phyloP scores from a whole-genome alignment of 2,113 vertebrate species.

The Ceyx cyanopectus region DNA sequence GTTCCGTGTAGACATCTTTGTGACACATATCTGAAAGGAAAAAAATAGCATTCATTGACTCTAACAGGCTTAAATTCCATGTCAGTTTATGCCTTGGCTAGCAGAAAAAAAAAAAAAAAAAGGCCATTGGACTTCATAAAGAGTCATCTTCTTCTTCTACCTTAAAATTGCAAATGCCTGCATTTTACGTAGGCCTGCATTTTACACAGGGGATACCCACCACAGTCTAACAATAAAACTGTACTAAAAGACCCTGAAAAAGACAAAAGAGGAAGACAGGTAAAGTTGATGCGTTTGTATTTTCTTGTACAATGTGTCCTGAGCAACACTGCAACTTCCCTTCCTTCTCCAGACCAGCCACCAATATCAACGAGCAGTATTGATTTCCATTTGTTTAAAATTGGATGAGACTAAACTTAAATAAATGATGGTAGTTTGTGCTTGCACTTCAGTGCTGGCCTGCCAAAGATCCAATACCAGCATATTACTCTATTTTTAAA shows the following conservation, averaged over 20 bases:
- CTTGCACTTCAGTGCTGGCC: not conserved
- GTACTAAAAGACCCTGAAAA: not conserved
- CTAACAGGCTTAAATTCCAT: not conserved
- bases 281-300: not conserved
- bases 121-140: not conserved
- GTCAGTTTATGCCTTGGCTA: not conserved
- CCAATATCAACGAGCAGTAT: not conserved
- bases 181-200: not conserved
- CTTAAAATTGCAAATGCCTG: not conserved
- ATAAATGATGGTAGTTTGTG: slow-evolving; percentile 31
- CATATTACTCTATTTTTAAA: slow-evolving; percentile 40
- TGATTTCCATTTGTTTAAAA: slow-evolving; percentile 54
- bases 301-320: not conserved
- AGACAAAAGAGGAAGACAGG: not conserved
- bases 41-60: not conserved
- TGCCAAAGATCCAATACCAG: not conserved
- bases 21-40: slow-evolving; percentile 93
- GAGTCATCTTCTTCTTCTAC: not conserved
- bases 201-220: not conserved
- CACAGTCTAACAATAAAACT: not conserved
- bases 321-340: not conserved
- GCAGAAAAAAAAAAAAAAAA: not conserved
- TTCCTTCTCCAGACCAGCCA: not conserved
- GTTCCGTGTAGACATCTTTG: slow-evolving; percentile 98
- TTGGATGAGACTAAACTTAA: slow-evolving; percentile 43